Evolutionary conservation across 2,797 vertebrate genomes (phyloP).

Genomic region (Oryzias dopingdopingensis): DNA sequence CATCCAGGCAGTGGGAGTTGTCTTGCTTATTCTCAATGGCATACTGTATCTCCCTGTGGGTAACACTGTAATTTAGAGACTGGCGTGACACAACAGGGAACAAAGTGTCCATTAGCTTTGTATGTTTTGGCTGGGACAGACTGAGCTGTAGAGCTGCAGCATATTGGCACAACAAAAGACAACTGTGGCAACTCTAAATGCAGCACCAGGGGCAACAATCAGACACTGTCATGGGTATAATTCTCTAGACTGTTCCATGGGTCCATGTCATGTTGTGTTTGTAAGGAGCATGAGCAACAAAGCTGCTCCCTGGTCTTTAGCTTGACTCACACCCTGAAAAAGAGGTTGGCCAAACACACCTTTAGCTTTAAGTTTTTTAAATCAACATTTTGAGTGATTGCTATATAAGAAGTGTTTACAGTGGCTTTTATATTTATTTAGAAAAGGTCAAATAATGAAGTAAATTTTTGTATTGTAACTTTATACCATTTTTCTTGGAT

Average conservation of each 20-base stretch:
- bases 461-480: too few relatives aligned
- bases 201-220: constrained; percentile 43
- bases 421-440: too few relatives aligned
- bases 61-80: constrained; percentile 60
- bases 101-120: constrained; percentile 60
- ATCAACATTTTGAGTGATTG: too few relatives aligned
- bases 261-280: constrained; percentile 25
- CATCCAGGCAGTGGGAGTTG: constrained; percentile 53
- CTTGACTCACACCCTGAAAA: background rate
- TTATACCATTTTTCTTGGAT: too few relatives aligned
- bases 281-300: constrained; percentile 8
- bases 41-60: constrained; percentile 13
- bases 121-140: constrained; percentile 40
- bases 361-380: too few relatives aligned
- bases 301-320: constrained; percentile 9
- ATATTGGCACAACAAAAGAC: constrained; percentile 48
- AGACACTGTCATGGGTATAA: constrained; percentile 36
- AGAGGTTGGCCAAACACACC: too few relatives aligned
- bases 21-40: constrained; percentile 39
- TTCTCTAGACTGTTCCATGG: constrained; percentile 16
- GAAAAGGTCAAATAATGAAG: too few relatives aligned
- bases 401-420: too few relatives aligned
- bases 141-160: constrained; percentile 36
- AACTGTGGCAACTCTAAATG: constrained; percentile 39
- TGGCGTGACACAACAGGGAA: constrained; percentile 46